Evolutionary conservation across 2,888 invertebrate genomes (phyloP), one percentile per base, ranked within the genome.

Genomic region (Tenthredo livida): DNA sequence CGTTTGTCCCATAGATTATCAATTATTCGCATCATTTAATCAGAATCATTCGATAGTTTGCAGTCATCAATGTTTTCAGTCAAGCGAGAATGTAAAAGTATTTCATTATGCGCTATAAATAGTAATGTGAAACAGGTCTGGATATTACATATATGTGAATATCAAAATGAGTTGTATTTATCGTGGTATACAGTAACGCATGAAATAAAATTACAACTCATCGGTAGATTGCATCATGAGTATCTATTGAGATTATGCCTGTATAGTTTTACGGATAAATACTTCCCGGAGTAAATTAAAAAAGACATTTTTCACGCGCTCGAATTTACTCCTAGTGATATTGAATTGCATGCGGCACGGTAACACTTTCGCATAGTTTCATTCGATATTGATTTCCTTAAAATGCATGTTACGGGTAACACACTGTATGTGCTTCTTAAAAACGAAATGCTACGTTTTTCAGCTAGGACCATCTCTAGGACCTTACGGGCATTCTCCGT

Each of bases 381-480:
- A 10, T 25, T 75, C 2, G 54, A 37, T 12, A 21, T 21, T 15
- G 9, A 84, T 84, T 50, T 9, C 21, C 85, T 58, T 65, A n/a
- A 54, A 65, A 72, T 50, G 67, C 47, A 50, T 84, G 40, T n/a
- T 43, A 43, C 47, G 37, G 5, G 47, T 84, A 25, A 33, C 80
- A 43, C 54, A 21, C 17, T 67, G 33, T 61, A 47, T 75, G 61
- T 65, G 54, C 40, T 77, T 84, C 43, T 70, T 83, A 73, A 61
- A 86, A 85, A 86, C 40, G 77, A 77, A 77, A 33, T 77, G 50
- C 77, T 77, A 33, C 77, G n/a, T 54, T 77, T 77, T 77, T 77
- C 77, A 77, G 77, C 50, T 77, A 77, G 77, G 50, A 77, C 54
- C 54, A 77, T 77, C 77, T 29, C 77, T 77, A 54, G 77, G 77